A percentile compares a stretch with the other conserved stretches of the same genome.
These are phyloP conservation scores for Mesorhabditis spiculigera DNA, from an alignment of 2,888 invertebrate genomes.

Conservation along the genomic window DNA sequence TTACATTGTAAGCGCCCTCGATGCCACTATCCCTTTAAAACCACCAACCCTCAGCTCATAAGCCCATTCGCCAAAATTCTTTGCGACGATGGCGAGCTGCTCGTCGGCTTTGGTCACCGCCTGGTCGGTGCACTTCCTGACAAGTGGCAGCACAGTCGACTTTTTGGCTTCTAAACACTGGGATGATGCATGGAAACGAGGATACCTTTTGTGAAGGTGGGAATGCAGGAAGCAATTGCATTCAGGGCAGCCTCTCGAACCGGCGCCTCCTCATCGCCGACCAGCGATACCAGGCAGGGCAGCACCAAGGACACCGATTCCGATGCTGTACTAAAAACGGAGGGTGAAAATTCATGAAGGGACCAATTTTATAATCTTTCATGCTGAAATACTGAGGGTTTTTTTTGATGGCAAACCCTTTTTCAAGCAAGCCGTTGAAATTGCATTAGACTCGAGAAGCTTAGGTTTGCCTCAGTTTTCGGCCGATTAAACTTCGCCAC, in stretches of 20 bases:
- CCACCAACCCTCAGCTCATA: background rate
- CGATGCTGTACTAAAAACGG: constrained; percentile 61
- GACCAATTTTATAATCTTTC: no score
- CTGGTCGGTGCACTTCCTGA: constrained; percentile 46
- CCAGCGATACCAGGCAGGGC: constrained; percentile 71
- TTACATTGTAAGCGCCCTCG: no score
- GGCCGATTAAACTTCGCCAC: no score
- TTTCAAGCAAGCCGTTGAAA: no score
- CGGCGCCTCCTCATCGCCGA: constrained; percentile 70
- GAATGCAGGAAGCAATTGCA: constrained; percentile 65
- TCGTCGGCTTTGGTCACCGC: constrained; percentile 44
- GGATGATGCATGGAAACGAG: no score
- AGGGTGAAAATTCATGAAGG: no score
- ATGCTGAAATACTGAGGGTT: no score
- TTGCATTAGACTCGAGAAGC: no score
- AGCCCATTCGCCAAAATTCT: constrained; percentile 50
- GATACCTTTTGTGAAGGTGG: constrained; percentile 47
- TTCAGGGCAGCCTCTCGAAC: constrained; percentile 70
- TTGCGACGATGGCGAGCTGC: constrained; percentile 36
- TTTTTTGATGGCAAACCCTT: no score
- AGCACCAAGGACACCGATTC: constrained; percentile 68
- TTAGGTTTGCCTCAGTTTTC: no score
- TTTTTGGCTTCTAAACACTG: constrained; percentile 39
- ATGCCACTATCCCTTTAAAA: no score
- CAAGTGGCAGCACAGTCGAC: constrained; percentile 39